Percentiles rank a stretch among this genome's conserved stretches.
phyloP scores from a whole-genome alignment of 2,113 vertebrate species.

The Stomatorhinus ivindoensis region DNA sequence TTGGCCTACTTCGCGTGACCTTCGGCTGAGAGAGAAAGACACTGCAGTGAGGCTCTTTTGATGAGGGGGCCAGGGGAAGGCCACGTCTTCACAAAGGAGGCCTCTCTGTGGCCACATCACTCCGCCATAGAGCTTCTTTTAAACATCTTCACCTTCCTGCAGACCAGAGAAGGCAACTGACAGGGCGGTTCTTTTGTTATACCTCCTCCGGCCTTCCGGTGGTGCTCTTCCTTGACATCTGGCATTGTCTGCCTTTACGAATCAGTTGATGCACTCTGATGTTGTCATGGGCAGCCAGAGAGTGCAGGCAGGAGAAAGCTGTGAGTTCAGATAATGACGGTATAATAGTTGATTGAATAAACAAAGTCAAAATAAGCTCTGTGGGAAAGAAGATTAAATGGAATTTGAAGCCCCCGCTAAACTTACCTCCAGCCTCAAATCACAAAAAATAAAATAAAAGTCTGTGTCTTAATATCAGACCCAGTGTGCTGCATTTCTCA shows the following conservation, averaged over 20 bases:
- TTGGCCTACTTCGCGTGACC: slow-evolving; percentile 44
- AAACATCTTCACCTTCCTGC: background rate
- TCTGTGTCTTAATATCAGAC: background rate
- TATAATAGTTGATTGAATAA: background rate
- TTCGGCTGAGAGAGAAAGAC: slow-evolving; percentile 31
- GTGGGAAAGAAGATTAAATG: background rate
- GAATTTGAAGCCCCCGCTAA: background rate
- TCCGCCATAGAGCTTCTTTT: background rate
- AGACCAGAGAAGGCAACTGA: background rate
- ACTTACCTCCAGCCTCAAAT: background rate
- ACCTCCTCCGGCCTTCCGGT: background rate
- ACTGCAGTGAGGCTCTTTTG: slow-evolving; percentile 30
- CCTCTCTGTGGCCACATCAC: background rate
- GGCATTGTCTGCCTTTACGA: background rate
- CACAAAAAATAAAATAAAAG: background rate
- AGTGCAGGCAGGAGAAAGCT: background rate
- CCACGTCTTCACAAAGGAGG: slow-evolving; percentile 18
- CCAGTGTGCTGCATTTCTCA: background rate
- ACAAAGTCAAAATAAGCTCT: background rate
- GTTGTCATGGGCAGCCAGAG: background rate
- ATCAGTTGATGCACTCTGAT: background rate
- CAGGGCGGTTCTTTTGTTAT: background rate
- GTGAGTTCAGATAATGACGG: background rate
- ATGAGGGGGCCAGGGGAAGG: slow-evolving; percentile 18
- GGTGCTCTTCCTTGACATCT: background rate